Evolutionary conservation across 2,888 invertebrate genomes (phyloP).

Genomic region (Vanessa cardui): DNA sequence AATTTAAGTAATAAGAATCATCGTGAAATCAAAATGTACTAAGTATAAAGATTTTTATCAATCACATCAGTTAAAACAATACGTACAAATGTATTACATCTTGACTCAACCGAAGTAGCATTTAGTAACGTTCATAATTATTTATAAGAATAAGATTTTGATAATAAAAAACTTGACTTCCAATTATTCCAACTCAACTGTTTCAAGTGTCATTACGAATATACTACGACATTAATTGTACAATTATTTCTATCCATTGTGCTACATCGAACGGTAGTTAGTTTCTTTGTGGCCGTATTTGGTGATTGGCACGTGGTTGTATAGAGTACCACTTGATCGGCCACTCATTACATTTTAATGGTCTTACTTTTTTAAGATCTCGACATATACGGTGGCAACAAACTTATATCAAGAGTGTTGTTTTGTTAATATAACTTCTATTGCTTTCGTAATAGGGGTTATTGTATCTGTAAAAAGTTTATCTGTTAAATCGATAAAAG

Average conservation of each 20-base stretch:
- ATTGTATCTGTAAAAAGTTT: conserved; percentile 30
- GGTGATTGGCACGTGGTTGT: conserved; percentile 76
- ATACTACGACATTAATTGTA: conserved; percentile 73
- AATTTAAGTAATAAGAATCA: neutral
- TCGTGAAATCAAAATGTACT: no score
- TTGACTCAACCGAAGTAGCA: conserved; percentile 43
- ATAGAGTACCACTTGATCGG: conserved; percentile 73
- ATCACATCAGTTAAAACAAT: conserved; percentile 16
- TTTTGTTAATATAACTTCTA: conserved; percentile 44
- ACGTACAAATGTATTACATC: conserved; percentile 29
- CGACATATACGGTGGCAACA: conserved; percentile 63
- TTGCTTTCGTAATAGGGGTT: conserved; percentile 35
- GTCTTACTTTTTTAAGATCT: conserved; percentile 70
- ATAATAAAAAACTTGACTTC: conserved; percentile 63
- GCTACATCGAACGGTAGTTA: conserved; percentile 76
- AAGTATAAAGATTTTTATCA: neutral
- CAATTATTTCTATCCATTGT: conserved; percentile 78
- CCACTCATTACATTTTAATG: conserved; percentile 82
- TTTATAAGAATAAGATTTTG: conserved; percentile 42
- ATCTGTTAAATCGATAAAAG: conserved; percentile 59
- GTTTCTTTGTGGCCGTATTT: conserved; percentile 64
- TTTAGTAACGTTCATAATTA: conserved; percentile 35
- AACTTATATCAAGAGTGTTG: conserved; percentile 31
- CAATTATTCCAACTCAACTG: conserved; percentile 62
- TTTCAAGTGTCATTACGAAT: conserved; percentile 70